Conservation (phyloP, 2,888 invertebrate genomes). For the Glyphotaelius pellucidus region DNA sequence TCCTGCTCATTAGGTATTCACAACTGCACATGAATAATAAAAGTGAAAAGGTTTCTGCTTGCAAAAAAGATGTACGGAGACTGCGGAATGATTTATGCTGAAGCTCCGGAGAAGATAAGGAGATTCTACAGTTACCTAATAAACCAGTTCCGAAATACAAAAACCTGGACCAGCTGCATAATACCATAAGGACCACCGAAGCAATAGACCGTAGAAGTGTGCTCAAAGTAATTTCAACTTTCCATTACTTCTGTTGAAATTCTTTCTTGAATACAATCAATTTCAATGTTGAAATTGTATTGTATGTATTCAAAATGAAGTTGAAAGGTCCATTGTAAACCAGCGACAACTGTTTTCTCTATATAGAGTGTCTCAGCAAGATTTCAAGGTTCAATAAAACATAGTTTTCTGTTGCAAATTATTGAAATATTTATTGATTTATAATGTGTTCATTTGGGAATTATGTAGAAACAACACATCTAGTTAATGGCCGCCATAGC, state of each 20-base stretch:
- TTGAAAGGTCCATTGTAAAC: no score
- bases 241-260: not conserved
- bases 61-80: not conserved
- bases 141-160: not conserved
- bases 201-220: not conserved
- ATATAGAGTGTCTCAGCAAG: no score
- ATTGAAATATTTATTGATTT: no score
- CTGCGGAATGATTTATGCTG: not conserved
- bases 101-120: not conserved
- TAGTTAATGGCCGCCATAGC: no score
- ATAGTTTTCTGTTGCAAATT: no score
- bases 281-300: no score
- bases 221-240: not conserved
- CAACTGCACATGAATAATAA: not conserved
- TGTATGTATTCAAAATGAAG: no score
- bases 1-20: not conserved
- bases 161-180: not conserved
- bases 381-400: no score
- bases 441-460: no score
- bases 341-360: no score
- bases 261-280: no score
- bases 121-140: not conserved
- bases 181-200: not conserved
- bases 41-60: not conserved
- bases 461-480: no score